Conservation (phyloP, 2,797 vertebrate species). For the Toxotes lorentzi region DNA sequence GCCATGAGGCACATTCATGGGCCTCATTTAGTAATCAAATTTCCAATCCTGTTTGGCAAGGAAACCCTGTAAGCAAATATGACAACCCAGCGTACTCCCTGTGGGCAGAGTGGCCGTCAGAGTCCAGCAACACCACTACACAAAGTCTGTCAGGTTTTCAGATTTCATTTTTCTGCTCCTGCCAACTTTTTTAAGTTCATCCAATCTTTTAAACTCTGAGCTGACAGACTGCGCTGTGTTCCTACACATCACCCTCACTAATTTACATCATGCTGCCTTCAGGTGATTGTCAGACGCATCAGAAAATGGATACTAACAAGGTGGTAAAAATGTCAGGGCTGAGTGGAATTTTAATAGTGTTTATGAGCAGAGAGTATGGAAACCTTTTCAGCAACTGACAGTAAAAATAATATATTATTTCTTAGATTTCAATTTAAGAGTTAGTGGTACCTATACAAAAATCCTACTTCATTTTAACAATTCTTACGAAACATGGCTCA, state of each 20-base stretch:
- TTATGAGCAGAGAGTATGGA: background rate
- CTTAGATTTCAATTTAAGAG: background rate
- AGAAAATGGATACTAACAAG: background rate
- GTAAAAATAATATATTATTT: background rate
- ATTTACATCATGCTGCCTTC: slow-evolving; percentile 19
- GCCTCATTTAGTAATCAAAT: slow-evolving; percentile 3
- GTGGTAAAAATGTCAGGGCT: slow-evolving; percentile 7
- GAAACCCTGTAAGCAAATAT: slow-evolving; percentile 9
- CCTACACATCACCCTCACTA: slow-evolving; percentile 3
- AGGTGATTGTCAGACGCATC: slow-evolving; percentile 34
- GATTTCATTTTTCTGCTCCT: slow-evolving; percentile 10
- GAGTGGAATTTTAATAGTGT: background rate
- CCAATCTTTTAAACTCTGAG: background rate
- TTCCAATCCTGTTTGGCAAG: background rate
- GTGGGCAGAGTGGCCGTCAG: background rate
- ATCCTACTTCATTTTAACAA: no score
- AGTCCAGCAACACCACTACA: slow-evolving; percentile 1
- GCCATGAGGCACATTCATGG: background rate
- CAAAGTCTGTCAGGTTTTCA: slow-evolving; percentile 8
- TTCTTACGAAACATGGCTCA: no score
- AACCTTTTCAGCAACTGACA: background rate
- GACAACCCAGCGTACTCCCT: background rate
- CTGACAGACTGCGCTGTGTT: slow-evolving; percentile 20
- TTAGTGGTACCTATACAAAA: background rate
- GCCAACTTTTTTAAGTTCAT: slow-evolving; percentile 2